Evolutionary conservation across 2,888 invertebrate species (phyloP), one percentile per base, ranked within the genome.

Genomic region (Agrypnus murinus): DNA sequence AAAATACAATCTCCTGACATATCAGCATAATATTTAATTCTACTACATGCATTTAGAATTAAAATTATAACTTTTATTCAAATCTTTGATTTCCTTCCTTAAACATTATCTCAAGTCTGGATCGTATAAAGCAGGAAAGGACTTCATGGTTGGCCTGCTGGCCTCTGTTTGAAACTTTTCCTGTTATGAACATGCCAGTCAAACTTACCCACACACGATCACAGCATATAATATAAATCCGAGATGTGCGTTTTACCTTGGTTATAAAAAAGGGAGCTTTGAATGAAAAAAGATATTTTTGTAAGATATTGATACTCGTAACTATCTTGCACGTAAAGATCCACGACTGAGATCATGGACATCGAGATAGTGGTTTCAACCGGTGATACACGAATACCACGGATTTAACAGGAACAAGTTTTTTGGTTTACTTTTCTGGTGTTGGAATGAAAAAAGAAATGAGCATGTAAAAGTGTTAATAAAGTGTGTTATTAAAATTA

Each of bases 281-380:
- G 53, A 43, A 64, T 40, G 15, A 34, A 59, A 48, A 25, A 25
- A 64, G 55, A 31, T 53, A 53, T 64, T 3, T 25, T 25, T n/a
- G n/a, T 3, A 3, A 25, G 25, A 25, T 55, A 55, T 36, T 40
- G 55, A 43, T 40, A 43, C 53, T 34, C 31, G 40, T n/a, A n/a
- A n/a, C n/a, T 64, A 64, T 64, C 64, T 64, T 38, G 43, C 25
- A 64, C 64, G 55, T 64, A 64, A 64, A 64, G 53, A 64, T 64
- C 55, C 53, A 63, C 40, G 53, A 43, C 43, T 19, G 40, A 53
- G 53, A 64, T 64, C 55, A 53, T 15, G 43, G 53, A 31, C 55
- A 64, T 64, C 64, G 12, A 15, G 64, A 53, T 53, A 46, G 62
- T 25, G 64, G 50, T 31, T 38, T 38, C 53, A 17, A 43, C 31